Evolutionary conservation across 2,113 vertebrate genomes (phyloP).

Genomic region (Sialia sialis): DNA sequence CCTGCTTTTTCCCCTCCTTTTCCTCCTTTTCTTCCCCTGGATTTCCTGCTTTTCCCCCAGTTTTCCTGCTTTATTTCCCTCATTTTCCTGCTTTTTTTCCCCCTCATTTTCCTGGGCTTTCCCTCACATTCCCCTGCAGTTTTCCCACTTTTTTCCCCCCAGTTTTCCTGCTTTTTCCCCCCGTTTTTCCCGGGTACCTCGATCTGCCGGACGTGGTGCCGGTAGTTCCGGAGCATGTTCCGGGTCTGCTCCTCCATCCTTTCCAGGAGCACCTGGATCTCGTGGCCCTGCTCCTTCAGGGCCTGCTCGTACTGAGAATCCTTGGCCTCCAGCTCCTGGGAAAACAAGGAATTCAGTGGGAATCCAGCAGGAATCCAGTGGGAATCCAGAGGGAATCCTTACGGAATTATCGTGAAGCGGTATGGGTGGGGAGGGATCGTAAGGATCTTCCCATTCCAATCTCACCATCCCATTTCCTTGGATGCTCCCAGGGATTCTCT

Average conservation of each 20-base stretch:
- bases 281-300: background rate
- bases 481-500: background rate
- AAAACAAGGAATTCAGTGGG: background rate
- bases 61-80: too few relatives aligned
- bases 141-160: too few relatives aligned
- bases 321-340: background rate
- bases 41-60: too few relatives aligned
- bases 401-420: fast-evolving
- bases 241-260: background rate
- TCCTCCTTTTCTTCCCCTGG: too few relatives aligned
- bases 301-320: background rate
- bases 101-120: too few relatives aligned
- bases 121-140: too few relatives aligned
- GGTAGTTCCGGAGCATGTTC: background rate
- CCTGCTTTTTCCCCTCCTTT: too few relatives aligned
- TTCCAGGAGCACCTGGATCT: background rate
- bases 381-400: background rate
- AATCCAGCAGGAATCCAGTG: fast-evolving
- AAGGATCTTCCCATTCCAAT: too few relatives aligned
- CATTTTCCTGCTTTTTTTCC: too few relatives aligned
- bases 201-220: background rate
- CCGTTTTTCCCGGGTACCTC: background rate
- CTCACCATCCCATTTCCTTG: fast-evolving
- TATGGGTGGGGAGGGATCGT: background rate
- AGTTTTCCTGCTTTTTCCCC: too few relatives aligned